Evolutionary conservation across 2,888 invertebrate species (phyloP), one percentile per base, ranked within the genome.

Genomic region (Siphlonurus alternatus): DNA sequence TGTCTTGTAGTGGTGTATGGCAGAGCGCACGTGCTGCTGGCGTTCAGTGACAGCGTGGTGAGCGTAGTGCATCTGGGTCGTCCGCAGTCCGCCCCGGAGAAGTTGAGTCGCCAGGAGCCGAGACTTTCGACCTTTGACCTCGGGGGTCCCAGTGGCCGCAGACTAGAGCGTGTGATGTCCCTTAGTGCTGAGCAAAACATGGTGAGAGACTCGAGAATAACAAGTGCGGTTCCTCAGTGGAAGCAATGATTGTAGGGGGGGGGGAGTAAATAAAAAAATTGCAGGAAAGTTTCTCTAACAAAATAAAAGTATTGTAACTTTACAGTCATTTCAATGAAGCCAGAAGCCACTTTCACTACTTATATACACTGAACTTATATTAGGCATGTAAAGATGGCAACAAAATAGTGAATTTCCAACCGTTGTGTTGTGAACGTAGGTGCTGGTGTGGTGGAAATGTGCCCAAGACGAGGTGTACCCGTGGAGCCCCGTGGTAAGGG

Each of bases 401-500:
- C n/a, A n/a, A n/a, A n/a, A n/a, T n/a, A n/a, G n/a, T n/a, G n/a
- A n/a, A n/a, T n/a, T n/a, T n/a, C n/a, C n/a, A n/a, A n/a, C n/a
- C n/a, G n/a, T n/a, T n/a, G n/a, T n/a, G n/a, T n/a, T 60, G 1
- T 22, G 19, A 20, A 2, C n/a, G 20, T 62, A 80, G 75, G 78
- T 89, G 60, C 79, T 91, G 23, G 84, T 93, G 59, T 95, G 94
- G 93, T 93, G 93, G 76, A 84, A 88, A 70, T 85, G 86, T 53
- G 84, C 85, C 10, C 83, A 86, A 68, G 88, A 89, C 67, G 93
- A 94, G 74, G 91, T 94, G 0, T 93, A 91, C 71, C 94, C 95
- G 0, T 95, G 95, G 95, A 88, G 89, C 72, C 95, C 95, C 18
- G 80, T 89, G 60, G 81, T 86, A 38, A 84, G 85, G 71, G 85